These are phyloP conservation scores for Graphium colonna DNA, from an alignment of 2,888 invertebrate species.

Conservation along the genomic window DNA sequence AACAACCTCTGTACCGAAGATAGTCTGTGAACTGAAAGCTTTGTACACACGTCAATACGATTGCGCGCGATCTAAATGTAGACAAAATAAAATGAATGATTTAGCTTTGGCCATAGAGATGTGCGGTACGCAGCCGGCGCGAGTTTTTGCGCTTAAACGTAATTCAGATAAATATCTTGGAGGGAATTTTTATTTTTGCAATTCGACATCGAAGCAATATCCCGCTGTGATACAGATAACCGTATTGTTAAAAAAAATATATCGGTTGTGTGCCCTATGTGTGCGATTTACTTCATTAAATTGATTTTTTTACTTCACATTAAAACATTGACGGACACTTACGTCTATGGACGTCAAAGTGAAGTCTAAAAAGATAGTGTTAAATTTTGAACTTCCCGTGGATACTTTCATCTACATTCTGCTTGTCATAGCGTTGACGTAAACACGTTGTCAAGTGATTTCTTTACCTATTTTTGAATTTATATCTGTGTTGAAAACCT, in stretches of 20 bases:
- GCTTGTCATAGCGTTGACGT: no score
- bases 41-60: conserved; percentile 22
- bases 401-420: no score
- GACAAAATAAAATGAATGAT: conserved; percentile 21
- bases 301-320: no score
- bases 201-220: conserved; percentile 12
- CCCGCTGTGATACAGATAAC: conserved; percentile 17
- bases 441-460: no score
- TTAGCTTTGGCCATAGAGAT: conserved; percentile 3
- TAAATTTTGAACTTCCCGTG: no score
- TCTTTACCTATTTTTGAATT: no score
- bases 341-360: no score
- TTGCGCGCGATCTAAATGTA: conserved; percentile 16
- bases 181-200: conserved; percentile 13
- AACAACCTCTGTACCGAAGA: neutral
- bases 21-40: conserved; percentile 13
- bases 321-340: no score
- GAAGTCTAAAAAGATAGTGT: no score
- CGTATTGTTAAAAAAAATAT: conserved; percentile 5
- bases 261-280: neutral
- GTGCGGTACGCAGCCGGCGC: conserved; percentile 3
- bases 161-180: conserved; percentile 21
- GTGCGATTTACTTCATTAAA: neutral
- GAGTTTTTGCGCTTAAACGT: conserved; percentile 15
- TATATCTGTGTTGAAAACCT: no score